Percentiles rank a stretch among this genome's conserved stretches.
Conservation (phyloP, 2,888 invertebrate species). For the Cryptocheilus praepositus region DNA sequence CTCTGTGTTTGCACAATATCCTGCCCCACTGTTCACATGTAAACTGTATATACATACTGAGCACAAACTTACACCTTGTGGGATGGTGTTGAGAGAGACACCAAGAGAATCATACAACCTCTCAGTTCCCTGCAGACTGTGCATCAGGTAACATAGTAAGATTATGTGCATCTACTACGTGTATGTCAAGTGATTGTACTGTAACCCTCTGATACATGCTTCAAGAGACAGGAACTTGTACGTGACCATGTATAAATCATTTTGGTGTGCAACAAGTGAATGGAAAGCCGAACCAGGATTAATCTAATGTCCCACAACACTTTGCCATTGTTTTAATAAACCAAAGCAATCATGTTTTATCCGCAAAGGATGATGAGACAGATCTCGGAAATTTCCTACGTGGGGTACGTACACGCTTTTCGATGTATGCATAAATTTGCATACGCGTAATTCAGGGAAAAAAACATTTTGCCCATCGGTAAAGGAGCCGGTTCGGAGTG, state of each 20-base stretch:
- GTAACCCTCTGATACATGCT: background rate
- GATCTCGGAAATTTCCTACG: slow-evolving; percentile 71
- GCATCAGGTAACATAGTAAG: slow-evolving; percentile 33
- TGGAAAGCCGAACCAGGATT: too few species aligned
- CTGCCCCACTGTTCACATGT: slow-evolving; percentile 14
- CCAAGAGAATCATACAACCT: slow-evolving; percentile 53
- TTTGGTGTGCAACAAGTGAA: background rate
- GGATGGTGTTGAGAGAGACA: slow-evolving; percentile 57
- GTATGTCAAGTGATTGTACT: background rate
- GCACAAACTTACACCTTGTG: slow-evolving; percentile 24
- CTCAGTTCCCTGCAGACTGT: slow-evolving; percentile 59
- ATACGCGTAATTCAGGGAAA: too few species aligned
- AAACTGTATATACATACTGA: slow-evolving; percentile 14
- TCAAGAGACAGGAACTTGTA: slow-evolving; percentile 1
- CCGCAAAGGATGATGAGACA: slow-evolving; percentile 68
- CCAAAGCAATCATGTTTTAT: slow-evolving; percentile 46
- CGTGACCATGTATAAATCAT: background rate
- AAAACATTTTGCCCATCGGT: too few species aligned
- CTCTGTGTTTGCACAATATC: slow-evolving; percentile 27
- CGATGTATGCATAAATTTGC: background rate
- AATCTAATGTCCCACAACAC: too few species aligned
- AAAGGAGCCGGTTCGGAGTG: too few species aligned
- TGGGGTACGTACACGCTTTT: slow-evolving; percentile 62
- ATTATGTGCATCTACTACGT: background rate
- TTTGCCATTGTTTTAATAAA: background rate